Evolutionary conservation across 2,888 invertebrate species (phyloP), one percentile per base, ranked within the genome.

Genomic region (Drosophila kanekoi): DNA sequence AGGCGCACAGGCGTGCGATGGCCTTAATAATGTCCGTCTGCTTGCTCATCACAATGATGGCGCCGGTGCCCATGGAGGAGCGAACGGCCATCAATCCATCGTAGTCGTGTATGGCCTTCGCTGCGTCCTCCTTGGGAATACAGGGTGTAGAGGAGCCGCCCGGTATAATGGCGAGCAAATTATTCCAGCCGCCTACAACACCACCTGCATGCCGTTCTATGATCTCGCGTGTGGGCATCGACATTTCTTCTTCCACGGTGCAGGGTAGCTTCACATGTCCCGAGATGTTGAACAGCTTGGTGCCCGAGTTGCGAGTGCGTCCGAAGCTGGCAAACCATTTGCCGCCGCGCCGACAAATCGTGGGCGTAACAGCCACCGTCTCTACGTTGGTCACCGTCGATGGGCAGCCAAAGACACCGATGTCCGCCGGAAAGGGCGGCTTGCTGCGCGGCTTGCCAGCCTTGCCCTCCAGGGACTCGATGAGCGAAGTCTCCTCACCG

Each of bases 241-340:
- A 98, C 98, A 99, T 98, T 93, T 99, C 99, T 90, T 99, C 99
- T 92, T 99, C 99, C 0, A 99, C 98, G 0, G 99, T 99, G 92
- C 98, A 98, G 0, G 99, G 99, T 91, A 97, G 97, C 11, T 78
- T 58, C 1, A 99, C 99, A 90, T 99, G 98, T 0, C 99, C 98
- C 0, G 79, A 80, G 18, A 89, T 90, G 10, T 81, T 84, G 3
- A 88, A 89, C 0, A 89, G 93, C 52, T 98, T 99, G 0, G 98
- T 99, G 77, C 99, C 99, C 0, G 97, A 96, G 93, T 99, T 99
- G 91, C 99, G 95, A 0, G 96, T 95, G 14, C 99, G 95, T 1
- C 99, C 99, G 92, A 99, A 98, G 4, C 96, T 95, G 0, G 97
- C 97, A 93, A 99, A 99, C 99, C 99, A 99, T 0, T 95, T 92